phyloP scores from a whole-genome alignment of 2,113 vertebrate species.

The Donacobius atricapilla region DNA sequence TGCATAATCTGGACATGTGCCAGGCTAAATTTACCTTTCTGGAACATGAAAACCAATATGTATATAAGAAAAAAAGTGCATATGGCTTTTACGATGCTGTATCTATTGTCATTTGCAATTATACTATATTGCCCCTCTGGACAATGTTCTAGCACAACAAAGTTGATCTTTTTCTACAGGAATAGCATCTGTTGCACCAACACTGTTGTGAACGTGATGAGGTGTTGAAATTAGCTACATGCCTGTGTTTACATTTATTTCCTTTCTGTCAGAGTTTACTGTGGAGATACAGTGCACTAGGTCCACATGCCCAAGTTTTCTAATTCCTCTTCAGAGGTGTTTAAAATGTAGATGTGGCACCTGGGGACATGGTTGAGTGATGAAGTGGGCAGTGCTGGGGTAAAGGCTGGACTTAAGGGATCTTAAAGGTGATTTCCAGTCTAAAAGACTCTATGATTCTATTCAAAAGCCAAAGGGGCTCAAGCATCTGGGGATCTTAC shows the following conservation, averaged over 20 bases:
- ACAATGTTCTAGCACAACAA: neutral
- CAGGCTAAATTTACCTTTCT: neutral
- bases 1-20: neutral
- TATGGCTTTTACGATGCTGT: neutral
- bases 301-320: neutral
- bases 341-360: neutral
- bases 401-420: neutral
- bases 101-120: neutral
- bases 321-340: neutral
- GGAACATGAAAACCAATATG: neutral
- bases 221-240: neutral
- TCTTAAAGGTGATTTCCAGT: neutral
- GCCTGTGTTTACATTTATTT: neutral
- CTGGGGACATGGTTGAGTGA: neutral
- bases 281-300: neutral
- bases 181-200: neutral
- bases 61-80: neutral
- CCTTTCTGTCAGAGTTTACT: neutral
- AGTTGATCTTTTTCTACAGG: neutral
- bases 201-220: neutral
- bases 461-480: neutral
- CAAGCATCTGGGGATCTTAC: neutral
- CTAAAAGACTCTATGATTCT: neutral
- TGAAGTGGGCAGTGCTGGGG: neutral
- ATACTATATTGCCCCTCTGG: neutral